These are phyloP conservation scores for Sebastes minor DNA, from an alignment of 2,797 vertebrate species.

Conservation along the genomic window DNA sequence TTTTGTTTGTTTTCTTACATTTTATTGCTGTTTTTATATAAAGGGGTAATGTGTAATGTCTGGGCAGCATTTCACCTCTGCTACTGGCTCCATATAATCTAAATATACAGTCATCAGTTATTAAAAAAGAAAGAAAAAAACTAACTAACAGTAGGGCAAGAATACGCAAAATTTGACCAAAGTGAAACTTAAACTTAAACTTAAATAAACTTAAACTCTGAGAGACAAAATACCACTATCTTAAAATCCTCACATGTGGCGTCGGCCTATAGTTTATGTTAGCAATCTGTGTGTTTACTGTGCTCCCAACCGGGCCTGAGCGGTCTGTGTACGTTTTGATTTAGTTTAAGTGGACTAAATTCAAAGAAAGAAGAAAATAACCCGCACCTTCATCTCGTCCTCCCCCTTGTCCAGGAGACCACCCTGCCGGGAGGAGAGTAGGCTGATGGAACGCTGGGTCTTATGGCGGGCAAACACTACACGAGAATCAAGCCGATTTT, in stretches of 20 bases:
- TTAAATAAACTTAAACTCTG: neutral
- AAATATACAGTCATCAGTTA: neutral
- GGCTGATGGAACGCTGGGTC: too few species aligned
- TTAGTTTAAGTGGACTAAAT: neutral
- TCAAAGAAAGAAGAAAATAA: neutral
- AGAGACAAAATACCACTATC: neutral
- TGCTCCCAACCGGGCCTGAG: neutral
- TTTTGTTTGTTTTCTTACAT: neutral
- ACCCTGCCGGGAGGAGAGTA: too few species aligned
- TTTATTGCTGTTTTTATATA: neutral
- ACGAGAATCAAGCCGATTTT: too few species aligned
- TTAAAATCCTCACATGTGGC: neutral
- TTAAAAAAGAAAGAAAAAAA: neutral
- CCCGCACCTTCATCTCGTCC: too few species aligned
- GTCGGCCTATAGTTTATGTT: neutral
- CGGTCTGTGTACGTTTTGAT: neutral
- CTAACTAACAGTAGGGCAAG: neutral
- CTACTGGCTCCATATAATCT: neutral
- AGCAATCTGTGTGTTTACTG: neutral
- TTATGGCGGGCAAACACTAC: too few species aligned
- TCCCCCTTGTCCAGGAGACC: too few species aligned
- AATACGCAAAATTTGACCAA: neutral
- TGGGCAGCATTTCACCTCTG: neutral
- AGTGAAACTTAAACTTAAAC: neutral
- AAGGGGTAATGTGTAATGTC: neutral